These are phyloP conservation scores for Cirrhinus molitorella DNA, from an alignment of 2,797 vertebrate species.

Conservation along the genomic window DNA sequence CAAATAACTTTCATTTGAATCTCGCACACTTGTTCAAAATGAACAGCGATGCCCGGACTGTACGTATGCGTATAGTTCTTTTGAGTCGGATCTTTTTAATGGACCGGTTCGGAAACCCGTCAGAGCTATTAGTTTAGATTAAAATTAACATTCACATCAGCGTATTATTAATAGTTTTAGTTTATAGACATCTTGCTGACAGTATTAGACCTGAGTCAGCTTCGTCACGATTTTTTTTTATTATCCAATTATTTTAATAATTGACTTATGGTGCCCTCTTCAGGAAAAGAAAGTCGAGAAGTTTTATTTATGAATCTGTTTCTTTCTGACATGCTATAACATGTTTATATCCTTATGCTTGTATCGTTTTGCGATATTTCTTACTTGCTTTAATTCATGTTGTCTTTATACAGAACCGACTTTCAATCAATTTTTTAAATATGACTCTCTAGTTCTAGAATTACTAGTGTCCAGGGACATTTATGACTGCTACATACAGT, in stretches of 20 bases:
- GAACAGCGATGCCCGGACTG: too few species aligned
- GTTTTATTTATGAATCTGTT: not conserved
- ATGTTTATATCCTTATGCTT: not conserved
- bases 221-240: not conserved
- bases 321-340: not conserved
- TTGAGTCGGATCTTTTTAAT: too few species aligned
- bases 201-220: not conserved
- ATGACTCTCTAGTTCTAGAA: too few species aligned
- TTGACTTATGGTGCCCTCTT: slow-evolving; percentile 61
- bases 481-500: too few species aligned
- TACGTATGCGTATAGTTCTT: too few species aligned
- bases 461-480: too few species aligned
- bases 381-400: not conserved
- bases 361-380: not conserved
- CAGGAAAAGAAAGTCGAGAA: slow-evolving; percentile 77
- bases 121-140: too few species aligned
- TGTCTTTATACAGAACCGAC: too few species aligned
- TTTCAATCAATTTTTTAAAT: too few species aligned
- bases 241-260: not conserved
- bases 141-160: not conserved
- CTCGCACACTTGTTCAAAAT: too few species aligned
- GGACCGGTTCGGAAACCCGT: not conserved
- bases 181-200: not conserved
- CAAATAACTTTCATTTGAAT: too few species aligned
- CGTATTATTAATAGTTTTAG: not conserved